Conservation (phyloP, 2,888 invertebrate genomes). For the Orthonevra nobilis region DNA sequence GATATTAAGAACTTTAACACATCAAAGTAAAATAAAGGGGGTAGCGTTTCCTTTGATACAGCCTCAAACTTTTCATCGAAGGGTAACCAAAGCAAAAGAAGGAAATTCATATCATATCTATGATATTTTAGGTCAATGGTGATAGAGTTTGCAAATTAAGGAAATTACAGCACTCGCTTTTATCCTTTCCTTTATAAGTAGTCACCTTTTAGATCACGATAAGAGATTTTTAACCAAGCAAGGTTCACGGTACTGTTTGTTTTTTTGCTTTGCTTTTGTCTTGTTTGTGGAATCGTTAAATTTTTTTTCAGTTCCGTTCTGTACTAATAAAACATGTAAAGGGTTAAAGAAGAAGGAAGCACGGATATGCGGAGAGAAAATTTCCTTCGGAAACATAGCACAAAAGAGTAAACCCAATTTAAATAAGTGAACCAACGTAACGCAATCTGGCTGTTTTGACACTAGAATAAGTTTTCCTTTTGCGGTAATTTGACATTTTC, state of each 20-base stretch:
- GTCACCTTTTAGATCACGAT: neutral
- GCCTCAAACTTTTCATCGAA: slow-evolving; percentile 3
- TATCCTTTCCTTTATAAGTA: neutral
- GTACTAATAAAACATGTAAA: slow-evolving; percentile 26
- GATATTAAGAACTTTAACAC: too few relatives aligned
- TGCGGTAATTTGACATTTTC: too few relatives aligned
- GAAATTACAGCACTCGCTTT: slow-evolving; percentile 17
- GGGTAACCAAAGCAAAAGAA: slow-evolving; percentile 11
- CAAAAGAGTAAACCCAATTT: too few relatives aligned
- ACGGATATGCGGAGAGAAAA: too few relatives aligned
- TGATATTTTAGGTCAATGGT: neutral
- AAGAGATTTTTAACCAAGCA: neutral
- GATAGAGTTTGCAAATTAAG: slow-evolving; percentile 26
- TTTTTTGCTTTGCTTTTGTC: slow-evolving; percentile 2
- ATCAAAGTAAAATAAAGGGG: slow-evolving; percentile 12
- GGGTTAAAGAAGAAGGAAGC: neutral
- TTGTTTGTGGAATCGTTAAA: slow-evolving; percentile 2
- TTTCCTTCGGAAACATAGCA: too few relatives aligned
- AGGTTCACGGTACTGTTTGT: too few relatives aligned
- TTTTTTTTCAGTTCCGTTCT: slow-evolving; percentile 14
- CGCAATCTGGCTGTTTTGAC: too few relatives aligned
- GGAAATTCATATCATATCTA: slow-evolving; percentile 1
- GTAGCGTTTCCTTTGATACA: neutral
- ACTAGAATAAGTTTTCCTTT: too few relatives aligned
- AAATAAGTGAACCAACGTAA: too few relatives aligned